Conservation (phyloP, 1,140 invertebrate genomes). For the Trialeurodes vaporariorum region DNA sequence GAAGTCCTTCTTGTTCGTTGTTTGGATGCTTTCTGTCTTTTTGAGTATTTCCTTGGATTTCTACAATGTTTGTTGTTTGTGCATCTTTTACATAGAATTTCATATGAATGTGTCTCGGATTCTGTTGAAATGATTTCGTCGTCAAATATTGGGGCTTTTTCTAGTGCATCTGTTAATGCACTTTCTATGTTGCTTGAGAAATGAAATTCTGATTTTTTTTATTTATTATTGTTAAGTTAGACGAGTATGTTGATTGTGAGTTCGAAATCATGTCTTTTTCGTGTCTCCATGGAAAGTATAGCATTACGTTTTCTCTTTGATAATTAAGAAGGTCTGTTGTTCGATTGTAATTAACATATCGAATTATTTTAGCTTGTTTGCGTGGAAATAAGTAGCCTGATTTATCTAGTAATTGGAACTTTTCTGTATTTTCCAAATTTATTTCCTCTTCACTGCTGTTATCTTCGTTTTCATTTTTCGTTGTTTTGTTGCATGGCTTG, state of each 20-base stretch:
- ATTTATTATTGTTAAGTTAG: background rate
- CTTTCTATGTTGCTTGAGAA: background rate
- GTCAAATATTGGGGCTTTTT: too few species aligned
- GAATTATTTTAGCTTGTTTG: background rate
- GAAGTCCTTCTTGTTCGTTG: background rate
- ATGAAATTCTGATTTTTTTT: background rate
- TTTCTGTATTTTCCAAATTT: background rate
- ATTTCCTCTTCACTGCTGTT: background rate
- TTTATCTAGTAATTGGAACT: background rate
- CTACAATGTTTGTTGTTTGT: background rate
- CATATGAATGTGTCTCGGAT: background rate
- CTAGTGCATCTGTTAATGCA: background rate
- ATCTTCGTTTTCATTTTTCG: background rate
- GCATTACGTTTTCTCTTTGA: background rate
- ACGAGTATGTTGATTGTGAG: background rate
- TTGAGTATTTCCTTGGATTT: background rate
- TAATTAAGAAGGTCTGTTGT: background rate
- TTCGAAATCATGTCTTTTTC: background rate
- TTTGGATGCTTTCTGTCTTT: constrained; percentile 2
- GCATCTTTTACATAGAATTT: too few species aligned
- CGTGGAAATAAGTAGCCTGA: background rate
- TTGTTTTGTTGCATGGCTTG: background rate
- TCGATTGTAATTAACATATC: background rate
- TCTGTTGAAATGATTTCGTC: background rate
- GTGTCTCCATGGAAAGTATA: background rate